Base-by-base conservation (phyloP, 1,140 invertebrate species). In the Cyphomyrmex costatus region DNA sequence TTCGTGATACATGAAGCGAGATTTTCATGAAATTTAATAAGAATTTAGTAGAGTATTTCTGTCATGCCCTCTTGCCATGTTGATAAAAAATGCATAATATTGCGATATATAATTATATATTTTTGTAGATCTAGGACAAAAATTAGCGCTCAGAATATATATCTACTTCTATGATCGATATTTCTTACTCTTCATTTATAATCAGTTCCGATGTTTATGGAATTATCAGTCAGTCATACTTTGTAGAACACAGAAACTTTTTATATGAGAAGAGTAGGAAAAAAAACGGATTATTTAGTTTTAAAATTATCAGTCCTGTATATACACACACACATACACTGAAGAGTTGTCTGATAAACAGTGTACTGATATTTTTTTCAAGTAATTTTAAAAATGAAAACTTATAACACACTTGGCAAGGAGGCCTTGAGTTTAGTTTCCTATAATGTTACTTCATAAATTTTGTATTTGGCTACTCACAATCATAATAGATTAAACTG, bases 71-170 rank as follows among this genome's bases (percentile, higher is more conserved):
- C 88, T 91, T 93, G 90, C 88, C 77, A 91, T 92, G 88, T 92
- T 93, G 88, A 92, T 86, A 91, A 90, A 85, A 74, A 92, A 87
- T 92, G 87, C 90, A 89, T 93, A 89, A 92, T 89, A 91, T 91
- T 93, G 91, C 89, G 79, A 88, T 88, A 88, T 77, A 91, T 87
- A 91, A 88, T 92, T 91, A 93, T 91, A 92, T 94, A 93, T 93
- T 93, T 94, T 94, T 93, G 90, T 93, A 93, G 93, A 89, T 92
- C 74, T 93, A 94, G 91, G 76, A 86, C 33, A 78, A 86, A 78
- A 86, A 93, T 86, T 92, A 90, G 88, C 79, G 88, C 90, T 93
- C 90, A 91, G 79, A 93, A 92, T 90, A 93, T 90, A 90, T 89
- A 93, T 78, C 87, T 90, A 80, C 63, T 74, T 78, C 84, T 70